phyloP scores from a whole-genome alignment of 35 echinoderm and acorn worm genomes.

The Apostichopus japonicus region DNA sequence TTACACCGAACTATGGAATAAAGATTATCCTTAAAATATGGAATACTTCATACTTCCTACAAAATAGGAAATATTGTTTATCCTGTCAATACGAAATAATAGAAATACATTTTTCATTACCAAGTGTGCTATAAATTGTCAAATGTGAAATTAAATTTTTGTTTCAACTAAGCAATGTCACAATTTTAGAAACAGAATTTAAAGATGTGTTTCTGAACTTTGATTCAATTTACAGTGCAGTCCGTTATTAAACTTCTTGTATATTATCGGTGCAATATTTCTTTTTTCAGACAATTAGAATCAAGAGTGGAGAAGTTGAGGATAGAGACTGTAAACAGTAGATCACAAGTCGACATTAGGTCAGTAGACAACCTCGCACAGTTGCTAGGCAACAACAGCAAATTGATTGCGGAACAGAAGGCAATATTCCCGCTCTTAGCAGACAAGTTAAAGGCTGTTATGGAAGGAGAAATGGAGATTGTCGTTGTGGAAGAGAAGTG shows the following conservation, averaged over 20 bases:
- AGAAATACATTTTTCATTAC: too few relatives aligned
- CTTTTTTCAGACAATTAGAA: constrained; percentile 76
- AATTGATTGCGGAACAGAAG: constrained; percentile 93
- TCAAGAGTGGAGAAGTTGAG: constrained; percentile 80
- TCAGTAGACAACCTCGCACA: constrained; percentile 75
- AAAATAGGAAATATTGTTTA: not conserved
- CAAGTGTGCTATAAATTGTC: too few relatives aligned
- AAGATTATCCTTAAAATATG: not conserved
- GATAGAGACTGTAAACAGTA: constrained; percentile 73
- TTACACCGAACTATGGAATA: not conserved
- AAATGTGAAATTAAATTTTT: too few relatives aligned
- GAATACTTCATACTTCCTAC: not conserved
- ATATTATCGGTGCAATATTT: not conserved
- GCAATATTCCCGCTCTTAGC: constrained; percentile 82
- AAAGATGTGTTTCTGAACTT: too few relatives aligned
- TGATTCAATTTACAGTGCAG: too few relatives aligned
- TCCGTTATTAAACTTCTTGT: too few relatives aligned
- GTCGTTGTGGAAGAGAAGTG: constrained; percentile 96
- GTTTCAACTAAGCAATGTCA: too few relatives aligned
- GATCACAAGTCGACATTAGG: constrained; percentile 73
- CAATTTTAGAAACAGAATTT: too few relatives aligned
- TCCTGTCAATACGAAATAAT: too few relatives aligned
- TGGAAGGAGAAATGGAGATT: constrained; percentile 95
- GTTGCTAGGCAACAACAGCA: constrained; percentile 89
- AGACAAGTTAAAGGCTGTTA: constrained; percentile 94